phyloP scores from a whole-genome alignment of 2,888 invertebrate genomes.

The Agonopterix heracliana region DNA sequence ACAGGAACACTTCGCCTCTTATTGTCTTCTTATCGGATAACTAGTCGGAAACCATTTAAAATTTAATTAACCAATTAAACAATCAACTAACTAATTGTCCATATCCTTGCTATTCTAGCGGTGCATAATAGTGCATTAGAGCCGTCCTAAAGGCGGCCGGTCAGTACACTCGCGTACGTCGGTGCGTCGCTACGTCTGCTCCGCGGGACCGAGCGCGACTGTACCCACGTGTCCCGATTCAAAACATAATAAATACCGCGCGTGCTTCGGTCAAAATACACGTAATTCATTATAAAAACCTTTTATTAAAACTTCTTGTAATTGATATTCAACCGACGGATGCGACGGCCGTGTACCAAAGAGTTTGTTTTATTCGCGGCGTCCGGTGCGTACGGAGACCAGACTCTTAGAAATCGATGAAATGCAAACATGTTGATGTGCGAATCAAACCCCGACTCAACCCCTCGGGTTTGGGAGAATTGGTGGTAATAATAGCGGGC shows the following conservation, averaged over 20 bases:
- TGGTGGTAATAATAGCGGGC: slow-evolving; percentile 57
- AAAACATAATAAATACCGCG: slow-evolving; percentile 41
- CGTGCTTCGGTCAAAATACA: slow-evolving; percentile 7
- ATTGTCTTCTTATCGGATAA: no score
- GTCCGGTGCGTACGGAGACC: slow-evolving; percentile 25
- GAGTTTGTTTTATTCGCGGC: slow-evolving; percentile 13
- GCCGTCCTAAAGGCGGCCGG: slow-evolving; percentile 54
- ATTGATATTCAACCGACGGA: slow-evolving; percentile 7
- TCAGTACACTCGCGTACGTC: slow-evolving; percentile 69
- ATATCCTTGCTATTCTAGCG: slow-evolving; percentile 57
- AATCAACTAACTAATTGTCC: slow-evolving; percentile 7
- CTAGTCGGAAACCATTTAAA: no score
- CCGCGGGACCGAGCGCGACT: slow-evolving; percentile 21
- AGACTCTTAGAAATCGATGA: slow-evolving; percentile 54
- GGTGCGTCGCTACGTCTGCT: slow-evolving; percentile 49
- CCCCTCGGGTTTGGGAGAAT: slow-evolving; percentile 37
- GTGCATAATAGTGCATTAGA: slow-evolving; percentile 52
- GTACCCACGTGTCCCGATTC: slow-evolving; percentile 47
- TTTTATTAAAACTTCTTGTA: neutral
- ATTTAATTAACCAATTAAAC: no score
- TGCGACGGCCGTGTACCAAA: slow-evolving; percentile 3
- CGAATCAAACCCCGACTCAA: slow-evolving; percentile 61
- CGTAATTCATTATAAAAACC: neutral
- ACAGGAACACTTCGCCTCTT: no score
- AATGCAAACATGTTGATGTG: slow-evolving; percentile 68